These are phyloP conservation scores for Rhingia campestris DNA, from an alignment of 2,888 invertebrate genomes.

Conservation along the genomic window DNA sequence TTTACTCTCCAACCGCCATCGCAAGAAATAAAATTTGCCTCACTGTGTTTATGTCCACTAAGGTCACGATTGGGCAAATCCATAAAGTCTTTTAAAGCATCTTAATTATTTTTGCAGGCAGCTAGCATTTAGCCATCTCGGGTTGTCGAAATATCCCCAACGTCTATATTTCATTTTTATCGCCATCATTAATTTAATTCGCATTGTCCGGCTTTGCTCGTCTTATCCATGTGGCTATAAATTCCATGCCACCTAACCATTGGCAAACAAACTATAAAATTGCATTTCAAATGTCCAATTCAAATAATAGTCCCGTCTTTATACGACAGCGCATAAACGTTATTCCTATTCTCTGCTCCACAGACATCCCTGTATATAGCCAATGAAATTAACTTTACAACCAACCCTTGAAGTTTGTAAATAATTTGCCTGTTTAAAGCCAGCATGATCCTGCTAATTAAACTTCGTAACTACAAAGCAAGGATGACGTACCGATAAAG, in stretches of 20 bases:
- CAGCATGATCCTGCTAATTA: constrained; percentile 40
- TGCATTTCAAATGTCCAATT: constrained; percentile 27
- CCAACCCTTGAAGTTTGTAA: constrained; percentile 11
- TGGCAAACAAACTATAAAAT: constrained; percentile 37
- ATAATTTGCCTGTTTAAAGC: constrained; percentile 32
- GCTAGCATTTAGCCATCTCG: background rate
- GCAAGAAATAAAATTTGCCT: no score
- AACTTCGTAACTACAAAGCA: background rate
- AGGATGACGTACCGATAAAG: constrained; percentile 41
- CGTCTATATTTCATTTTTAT: constrained; percentile 9
- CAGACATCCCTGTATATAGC: background rate
- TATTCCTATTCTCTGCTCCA: background rate
- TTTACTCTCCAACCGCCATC: no score
- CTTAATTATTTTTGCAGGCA: background rate
- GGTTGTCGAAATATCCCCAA: background rate
- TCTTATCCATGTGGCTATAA: constrained; percentile 19
- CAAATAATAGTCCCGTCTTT: constrained; percentile 41
- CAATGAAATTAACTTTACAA: constrained; percentile 1
- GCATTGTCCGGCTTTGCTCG: background rate
- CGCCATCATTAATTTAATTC: constrained; percentile 5
- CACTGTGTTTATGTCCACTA: no score
- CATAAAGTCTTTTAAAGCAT: no score
- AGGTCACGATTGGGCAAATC: no score
- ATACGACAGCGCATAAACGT: constrained; percentile 41
- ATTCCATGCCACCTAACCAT: constrained; percentile 18